phyloP scores from a whole-genome alignment of 2,113 vertebrate species.

The Lipotes vexillifer region DNA sequence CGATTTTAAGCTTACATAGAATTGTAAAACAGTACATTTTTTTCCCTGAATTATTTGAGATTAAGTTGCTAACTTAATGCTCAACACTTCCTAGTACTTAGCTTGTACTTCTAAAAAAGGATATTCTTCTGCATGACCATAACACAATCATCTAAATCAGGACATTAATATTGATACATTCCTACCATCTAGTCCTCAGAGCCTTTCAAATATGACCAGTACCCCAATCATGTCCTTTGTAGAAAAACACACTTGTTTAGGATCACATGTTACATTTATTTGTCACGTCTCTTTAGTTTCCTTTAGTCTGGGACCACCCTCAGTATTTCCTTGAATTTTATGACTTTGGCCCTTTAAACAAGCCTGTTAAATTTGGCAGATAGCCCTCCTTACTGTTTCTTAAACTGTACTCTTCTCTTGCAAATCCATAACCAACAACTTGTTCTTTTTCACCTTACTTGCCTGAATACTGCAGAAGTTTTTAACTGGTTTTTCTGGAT shows the following conservation, averaged over 20 bases:
- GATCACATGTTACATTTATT: background rate
- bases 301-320: background rate
- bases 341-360: background rate
- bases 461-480: background rate
- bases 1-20: background rate
- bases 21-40: background rate
- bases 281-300: background rate
- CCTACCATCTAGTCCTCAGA: too few species aligned
- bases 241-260: background rate
- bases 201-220: too few species aligned
- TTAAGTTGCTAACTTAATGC: background rate
- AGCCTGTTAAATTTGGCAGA: background rate
- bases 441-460: background rate
- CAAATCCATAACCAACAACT: background rate
- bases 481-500: background rate
- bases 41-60: background rate
- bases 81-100: background rate
- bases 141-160: too few species aligned
- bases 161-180: too few species aligned
- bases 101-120: background rate
- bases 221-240: too few species aligned
- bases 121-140: background rate
- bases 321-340: background rate
- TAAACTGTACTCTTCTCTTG: background rate
- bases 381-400: background rate